These are phyloP conservation scores for Drosophila willistoni DNA, from an alignment of 1,140 invertebrate genomes.

Conservation along the genomic window DNA sequence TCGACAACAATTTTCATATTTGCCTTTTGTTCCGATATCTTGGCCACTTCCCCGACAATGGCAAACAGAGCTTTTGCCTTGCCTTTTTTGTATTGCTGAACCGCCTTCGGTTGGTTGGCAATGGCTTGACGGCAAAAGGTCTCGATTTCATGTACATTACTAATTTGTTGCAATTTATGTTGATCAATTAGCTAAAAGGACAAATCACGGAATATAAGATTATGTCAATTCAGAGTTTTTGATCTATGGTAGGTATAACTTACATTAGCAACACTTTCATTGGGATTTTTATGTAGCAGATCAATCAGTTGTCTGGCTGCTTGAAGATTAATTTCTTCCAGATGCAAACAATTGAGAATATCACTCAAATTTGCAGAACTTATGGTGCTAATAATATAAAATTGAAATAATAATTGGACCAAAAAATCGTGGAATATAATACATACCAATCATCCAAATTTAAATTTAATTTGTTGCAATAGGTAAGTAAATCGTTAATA, in stretches of 20 bases:
- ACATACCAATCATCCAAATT: slow-evolving; percentile 84
- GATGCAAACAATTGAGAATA: slow-evolving; percentile 85
- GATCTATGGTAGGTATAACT: background rate
- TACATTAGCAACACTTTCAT: slow-evolving; percentile 83
- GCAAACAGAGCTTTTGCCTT: slow-evolving; percentile 88
- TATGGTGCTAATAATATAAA: slow-evolving; percentile 55
- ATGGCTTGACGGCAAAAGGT: slow-evolving; percentile 87
- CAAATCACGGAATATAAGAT: background rate
- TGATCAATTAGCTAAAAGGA: slow-evolving; percentile 85
- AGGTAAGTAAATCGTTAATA: slow-evolving; percentile 86
- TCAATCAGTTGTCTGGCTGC: slow-evolving; percentile 81
- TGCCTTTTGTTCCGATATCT: slow-evolving; percentile 85
- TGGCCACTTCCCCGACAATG: slow-evolving; percentile 86
- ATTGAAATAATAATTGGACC: background rate
- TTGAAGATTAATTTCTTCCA: slow-evolving; percentile 86
- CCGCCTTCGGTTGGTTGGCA: slow-evolving; percentile 87
- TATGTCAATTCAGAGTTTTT: background rate
- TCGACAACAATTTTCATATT: slow-evolving; percentile 87
- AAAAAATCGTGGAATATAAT: no score
- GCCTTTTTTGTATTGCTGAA: slow-evolving; percentile 87
- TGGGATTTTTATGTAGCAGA: slow-evolving; percentile 82
- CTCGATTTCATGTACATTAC: slow-evolving; percentile 85
- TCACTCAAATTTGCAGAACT: slow-evolving; percentile 85
- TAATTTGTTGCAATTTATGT: slow-evolving; percentile 87
- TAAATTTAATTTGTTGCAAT: slow-evolving; percentile 87